Evolutionary conservation across 2,113 vertebrate genomes (phyloP).

Genomic region (Phalacrocorax brasilianus): DNA sequence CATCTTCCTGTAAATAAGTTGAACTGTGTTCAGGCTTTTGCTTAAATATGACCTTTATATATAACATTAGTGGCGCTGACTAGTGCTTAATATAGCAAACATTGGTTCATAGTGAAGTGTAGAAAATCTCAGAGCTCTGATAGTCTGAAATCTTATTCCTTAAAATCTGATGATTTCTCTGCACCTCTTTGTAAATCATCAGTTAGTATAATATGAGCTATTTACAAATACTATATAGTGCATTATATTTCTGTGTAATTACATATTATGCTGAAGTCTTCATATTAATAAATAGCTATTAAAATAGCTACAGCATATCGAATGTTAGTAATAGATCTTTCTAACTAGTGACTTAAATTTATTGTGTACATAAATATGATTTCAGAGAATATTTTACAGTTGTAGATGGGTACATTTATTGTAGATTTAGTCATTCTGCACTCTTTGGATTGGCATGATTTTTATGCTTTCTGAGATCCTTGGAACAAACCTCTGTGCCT

Average conservation of each 20-base stretch:
- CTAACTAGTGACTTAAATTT: background rate
- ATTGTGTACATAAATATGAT: background rate
- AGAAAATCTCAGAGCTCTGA: background rate
- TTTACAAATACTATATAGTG: background rate
- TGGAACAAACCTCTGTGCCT: background rate
- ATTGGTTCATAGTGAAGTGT: background rate
- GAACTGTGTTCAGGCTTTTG: background rate
- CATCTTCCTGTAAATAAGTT: background rate
- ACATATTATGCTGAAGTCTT: background rate
- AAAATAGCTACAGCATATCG: background rate
- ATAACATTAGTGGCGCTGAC: background rate
- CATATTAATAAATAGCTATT: background rate
- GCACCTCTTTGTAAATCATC: background rate
- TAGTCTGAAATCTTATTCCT: background rate
- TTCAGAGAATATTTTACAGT: background rate
- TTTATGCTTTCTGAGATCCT: constrained; percentile 4
- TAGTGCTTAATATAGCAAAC: background rate
- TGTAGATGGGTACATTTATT: background rate
- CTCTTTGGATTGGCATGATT: background rate
- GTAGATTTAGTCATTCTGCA: background rate
- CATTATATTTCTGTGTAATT: background rate
- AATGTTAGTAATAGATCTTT: background rate
- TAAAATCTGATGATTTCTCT: background rate
- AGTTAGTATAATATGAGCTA: background rate
- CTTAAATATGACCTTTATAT: background rate